Evolutionary conservation across 2,113 vertebrate genomes (phyloP).

Genomic region (Spilogale gracilis): DNA sequence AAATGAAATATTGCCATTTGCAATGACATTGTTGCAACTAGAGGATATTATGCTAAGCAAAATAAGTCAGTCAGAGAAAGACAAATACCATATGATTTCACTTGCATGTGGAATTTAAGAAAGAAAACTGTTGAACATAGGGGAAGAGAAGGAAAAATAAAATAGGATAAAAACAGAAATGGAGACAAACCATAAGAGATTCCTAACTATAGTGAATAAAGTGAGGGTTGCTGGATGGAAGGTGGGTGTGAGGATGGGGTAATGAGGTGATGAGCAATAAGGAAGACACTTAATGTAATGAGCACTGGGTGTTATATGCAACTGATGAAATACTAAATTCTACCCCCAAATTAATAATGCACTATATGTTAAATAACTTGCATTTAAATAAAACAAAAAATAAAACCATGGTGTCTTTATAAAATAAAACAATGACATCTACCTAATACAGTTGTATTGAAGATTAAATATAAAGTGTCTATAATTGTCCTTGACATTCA

Average conservation of each 20-base stretch:
- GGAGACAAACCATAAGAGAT: neutral
- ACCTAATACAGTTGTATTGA: neutral
- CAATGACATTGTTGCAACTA: neutral
- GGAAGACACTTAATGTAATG: neutral
- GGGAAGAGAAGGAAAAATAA: neutral
- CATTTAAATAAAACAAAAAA: neutral
- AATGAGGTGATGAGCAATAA: neutral
- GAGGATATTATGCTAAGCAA: neutral
- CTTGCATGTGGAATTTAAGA: neutral
- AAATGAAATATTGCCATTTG: neutral
- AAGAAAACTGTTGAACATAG: neutral
- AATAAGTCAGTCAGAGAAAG: neutral
- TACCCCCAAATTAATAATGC: neutral
- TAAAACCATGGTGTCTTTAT: neutral
- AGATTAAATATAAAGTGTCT: constrained; percentile 8
- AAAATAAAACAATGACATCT: neutral
- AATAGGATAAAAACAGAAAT: neutral
- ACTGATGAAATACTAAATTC: neutral
- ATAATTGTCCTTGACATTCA: neutral
- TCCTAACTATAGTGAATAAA: neutral
- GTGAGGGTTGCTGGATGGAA: neutral
- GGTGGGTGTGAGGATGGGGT: neutral
- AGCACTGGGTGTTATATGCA: neutral
- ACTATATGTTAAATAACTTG: neutral
- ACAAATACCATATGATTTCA: neutral